Evolutionary conservation across 2,113 vertebrate species (phyloP), one percentile per base, ranked within the genome.

Genomic region (Lutjanus erythropterus): DNA sequence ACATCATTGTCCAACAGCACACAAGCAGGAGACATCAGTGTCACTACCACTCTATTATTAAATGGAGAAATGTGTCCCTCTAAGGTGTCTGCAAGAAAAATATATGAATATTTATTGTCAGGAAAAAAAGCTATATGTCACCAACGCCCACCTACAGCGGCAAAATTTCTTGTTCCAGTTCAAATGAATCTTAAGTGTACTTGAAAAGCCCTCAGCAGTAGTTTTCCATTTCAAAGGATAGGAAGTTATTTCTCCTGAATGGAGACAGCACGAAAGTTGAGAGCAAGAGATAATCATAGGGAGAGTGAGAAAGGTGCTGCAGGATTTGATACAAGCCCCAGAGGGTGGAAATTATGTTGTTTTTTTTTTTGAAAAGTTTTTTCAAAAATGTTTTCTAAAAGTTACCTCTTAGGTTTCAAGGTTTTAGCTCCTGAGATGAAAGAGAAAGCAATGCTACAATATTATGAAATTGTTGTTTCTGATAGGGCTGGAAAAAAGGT

Each of bases 221-320:
- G 59, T 83, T 86, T 86, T 75, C 33, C 72, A 78, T 84, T 85
- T 90, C 78, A 88, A 86, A 89, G 66, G 79, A 76, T 12, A 60
- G 47, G 41, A 77, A 69, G 65, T 81, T 68, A 27, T 80, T 83
- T 59, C 29, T 76, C 46, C 46, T 74, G 39, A 73, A 80, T 59
- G 55, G 37, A 71, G 62, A 74, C 29, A 49, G 44, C 73, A 55
- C 25, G 41, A 71, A 59, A 67, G 61, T 81, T 84, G 58, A 73
- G 58, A 27, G 52, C 16, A 5, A 53, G 11, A 66, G 66, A 75
- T 82, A 62, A 78, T 73, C 50, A 42, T 12, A 29, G 37, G 46
- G 29, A 70, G 66, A 50, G 49, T 4, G 8, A 35, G 11, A 21
- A 53, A 64, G 0, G 16, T 29, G 49, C 60, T 68, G 67, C 61